Base-by-base conservation (phyloP, 2,888 invertebrate species). In the Liposcelis brunnea region DNA sequence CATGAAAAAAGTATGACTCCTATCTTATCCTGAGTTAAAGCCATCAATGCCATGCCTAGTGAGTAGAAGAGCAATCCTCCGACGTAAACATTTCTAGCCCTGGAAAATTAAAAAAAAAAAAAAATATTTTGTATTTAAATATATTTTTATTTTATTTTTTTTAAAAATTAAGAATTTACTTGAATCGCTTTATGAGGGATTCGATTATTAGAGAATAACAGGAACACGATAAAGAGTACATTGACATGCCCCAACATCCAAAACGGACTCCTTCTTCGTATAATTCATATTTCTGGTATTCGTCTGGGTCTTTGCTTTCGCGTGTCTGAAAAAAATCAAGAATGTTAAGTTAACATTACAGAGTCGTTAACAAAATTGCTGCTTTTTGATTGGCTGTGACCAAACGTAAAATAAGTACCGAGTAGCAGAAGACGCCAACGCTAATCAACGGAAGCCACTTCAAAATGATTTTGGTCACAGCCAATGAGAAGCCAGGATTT, bases 231-330 rank as follows among this genome's bases (percentile, higher is more conserved):
- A 94, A 61, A 0, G 93, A 93, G 55, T 72, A 72, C 46, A 71
- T 55, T 0, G 91, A 83, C 94, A 95, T 95, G 19, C 91, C 93
- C 81, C 89, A 87, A 56, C 93, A 94, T 10, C 94, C 95, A 57
- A 93, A 89, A 35, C 93, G 72, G 0, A 95, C 90, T 0, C 95
- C 95, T 33, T 80, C 79, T 61, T 93, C 89, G 58, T 94, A 95
- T 8, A 75, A 66, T 12, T 70, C 66, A 8, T 26, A 8, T 6
- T n/a, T n/a, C n/a, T n/a, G n/a, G n/a, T n/a, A n/a, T n/a, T n/a
- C n/a, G n/a, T n/a, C 47, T 81, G 72, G 44, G 71, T 65, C 14
- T 61, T 56, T 6, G 8, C 4, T 26, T 26, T 26, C 4, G n/a
- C n/a, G n/a, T 49, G 82, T 85, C 75, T 82, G 68, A 16, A 71